Evolutionary conservation across 2,888 invertebrate species (phyloP).

Genomic region (Thera britannica): DNA sequence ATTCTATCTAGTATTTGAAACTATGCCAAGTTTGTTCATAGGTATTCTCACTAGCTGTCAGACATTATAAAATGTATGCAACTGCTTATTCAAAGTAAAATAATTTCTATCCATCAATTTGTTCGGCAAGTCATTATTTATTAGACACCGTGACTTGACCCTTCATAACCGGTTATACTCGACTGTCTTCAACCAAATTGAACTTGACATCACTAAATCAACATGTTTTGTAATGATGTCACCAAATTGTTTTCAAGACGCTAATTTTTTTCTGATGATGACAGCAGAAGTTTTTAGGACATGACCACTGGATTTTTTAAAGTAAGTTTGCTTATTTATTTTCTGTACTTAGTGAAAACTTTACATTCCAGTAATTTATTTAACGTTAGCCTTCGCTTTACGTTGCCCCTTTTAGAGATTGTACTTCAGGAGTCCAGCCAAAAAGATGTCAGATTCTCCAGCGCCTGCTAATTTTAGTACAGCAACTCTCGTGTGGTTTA

Average conservation of each 20-base stretch:
- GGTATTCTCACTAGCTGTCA: not conserved
- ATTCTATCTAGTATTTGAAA: too few relatives aligned
- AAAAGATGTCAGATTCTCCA: not conserved
- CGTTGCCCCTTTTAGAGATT: too few relatives aligned
- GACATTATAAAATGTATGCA: not conserved
- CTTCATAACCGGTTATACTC: slow-evolving; percentile 31
- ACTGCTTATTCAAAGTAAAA: not conserved
- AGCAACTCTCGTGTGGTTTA: slow-evolving; percentile 12
- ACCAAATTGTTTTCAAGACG: slow-evolving; percentile 8
- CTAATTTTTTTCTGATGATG: not conserved
- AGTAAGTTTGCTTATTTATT: too few relatives aligned
- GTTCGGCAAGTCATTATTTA: slow-evolving; percentile 5
- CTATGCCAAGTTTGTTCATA: not conserved
- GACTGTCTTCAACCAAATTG: slow-evolving; percentile 23
- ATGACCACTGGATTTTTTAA: too few relatives aligned
- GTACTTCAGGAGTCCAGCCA: too few relatives aligned
- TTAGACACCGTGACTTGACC: slow-evolving; percentile 14
- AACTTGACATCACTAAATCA: slow-evolving; percentile 45
- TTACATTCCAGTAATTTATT: too few relatives aligned
- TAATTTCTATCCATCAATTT: not conserved
- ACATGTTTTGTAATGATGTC: slow-evolving; percentile 39
- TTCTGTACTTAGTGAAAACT: too few relatives aligned
- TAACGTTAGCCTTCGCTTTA: too few relatives aligned
- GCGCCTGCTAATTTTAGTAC: slow-evolving; percentile 8
- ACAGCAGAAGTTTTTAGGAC: not conserved